These are phyloP conservation scores for Drosophila nigricruria DNA, from an alignment of 2,888 invertebrate genomes.

Conservation along the genomic window DNA sequence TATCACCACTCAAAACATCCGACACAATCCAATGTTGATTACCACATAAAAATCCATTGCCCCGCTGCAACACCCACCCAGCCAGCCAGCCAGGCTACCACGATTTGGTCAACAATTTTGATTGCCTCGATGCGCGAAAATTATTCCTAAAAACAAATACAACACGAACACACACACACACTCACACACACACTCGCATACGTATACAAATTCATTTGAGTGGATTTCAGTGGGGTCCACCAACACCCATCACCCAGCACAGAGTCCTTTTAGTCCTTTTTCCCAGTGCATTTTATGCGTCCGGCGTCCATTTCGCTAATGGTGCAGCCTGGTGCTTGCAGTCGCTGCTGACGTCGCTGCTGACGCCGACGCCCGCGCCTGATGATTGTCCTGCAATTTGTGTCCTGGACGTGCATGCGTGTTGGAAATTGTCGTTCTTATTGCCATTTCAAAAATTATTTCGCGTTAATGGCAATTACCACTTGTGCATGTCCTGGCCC, in stretches of 20 bases:
- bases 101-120: slow-evolving; percentile 74
- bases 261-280: slow-evolving; percentile 59
- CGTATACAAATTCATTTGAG: slow-evolving; percentile 80
- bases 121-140: slow-evolving; percentile 68
- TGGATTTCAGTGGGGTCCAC: slow-evolving; percentile 59
- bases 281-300: slow-evolving; percentile 76
- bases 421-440: slow-evolving; percentile 72
- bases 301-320: slow-evolving; percentile 58
- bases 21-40: slow-evolving; percentile 79
- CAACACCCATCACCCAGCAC: not conserved
- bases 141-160: slow-evolving; percentile 76
- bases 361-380: slow-evolving; percentile 27
- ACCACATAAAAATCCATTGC: slow-evolving; percentile 74
- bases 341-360: slow-evolving; percentile 13
- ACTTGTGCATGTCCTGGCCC: slow-evolving; percentile 61
- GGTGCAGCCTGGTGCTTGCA: slow-evolving; percentile 31
- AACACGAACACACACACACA: slow-evolving; percentile 13
- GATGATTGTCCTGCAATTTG: slow-evolving; percentile 75
- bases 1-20: slow-evolving; percentile 75
- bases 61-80: not conserved
- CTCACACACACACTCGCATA: slow-evolving; percentile 18
- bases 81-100: not conserved
- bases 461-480: slow-evolving; percentile 81
- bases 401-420: slow-evolving; percentile 58
- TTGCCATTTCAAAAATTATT: slow-evolving; percentile 82